A percentile compares a stretch with the other conserved stretches of the same genome.
phyloP scores from a whole-genome alignment of 2,797 vertebrate genomes.

The Yasuhikotakia modesta region DNA sequence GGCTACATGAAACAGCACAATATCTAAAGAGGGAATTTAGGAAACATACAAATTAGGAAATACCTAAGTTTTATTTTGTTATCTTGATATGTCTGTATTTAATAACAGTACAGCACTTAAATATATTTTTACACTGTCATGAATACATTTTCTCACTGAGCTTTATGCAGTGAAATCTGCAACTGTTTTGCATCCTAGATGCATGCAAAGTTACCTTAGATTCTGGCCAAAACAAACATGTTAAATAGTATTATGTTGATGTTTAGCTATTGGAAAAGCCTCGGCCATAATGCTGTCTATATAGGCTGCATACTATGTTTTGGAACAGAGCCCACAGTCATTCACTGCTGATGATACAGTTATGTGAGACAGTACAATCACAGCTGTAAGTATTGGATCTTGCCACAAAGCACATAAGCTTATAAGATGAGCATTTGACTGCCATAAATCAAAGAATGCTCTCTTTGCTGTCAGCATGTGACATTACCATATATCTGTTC shows the following conservation, averaged over 20 bases:
- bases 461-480: slow-evolving; percentile 34
- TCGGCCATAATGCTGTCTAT: neutral
- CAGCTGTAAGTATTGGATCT: neutral
- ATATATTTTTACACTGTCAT: neutral
- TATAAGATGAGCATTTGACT: slow-evolving; percentile 33
- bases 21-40: too few relatives aligned
- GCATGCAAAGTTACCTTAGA: neutral
- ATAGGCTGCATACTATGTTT: slow-evolving; percentile 8
- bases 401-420: slow-evolving; percentile 27
- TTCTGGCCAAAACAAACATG: neutral
- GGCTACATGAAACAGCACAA: too few relatives aligned
- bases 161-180: neutral
- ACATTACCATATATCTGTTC: slow-evolving; percentile 38
- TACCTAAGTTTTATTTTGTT: too few relatives aligned
- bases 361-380: neutral
- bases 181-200: neutral
- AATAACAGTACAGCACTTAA: neutral
- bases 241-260: neutral
- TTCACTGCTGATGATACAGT: slow-evolving; percentile 4
- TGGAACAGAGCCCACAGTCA: neutral
- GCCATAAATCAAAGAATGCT: slow-evolving; percentile 20
- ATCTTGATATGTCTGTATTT: too few relatives aligned
- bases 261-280: neutral
- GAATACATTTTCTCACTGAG: neutral
- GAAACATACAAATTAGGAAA: too few relatives aligned